phyloP scores from a whole-genome alignment of 2,888 invertebrate genomes.

The Phalangium opilio region DNA sequence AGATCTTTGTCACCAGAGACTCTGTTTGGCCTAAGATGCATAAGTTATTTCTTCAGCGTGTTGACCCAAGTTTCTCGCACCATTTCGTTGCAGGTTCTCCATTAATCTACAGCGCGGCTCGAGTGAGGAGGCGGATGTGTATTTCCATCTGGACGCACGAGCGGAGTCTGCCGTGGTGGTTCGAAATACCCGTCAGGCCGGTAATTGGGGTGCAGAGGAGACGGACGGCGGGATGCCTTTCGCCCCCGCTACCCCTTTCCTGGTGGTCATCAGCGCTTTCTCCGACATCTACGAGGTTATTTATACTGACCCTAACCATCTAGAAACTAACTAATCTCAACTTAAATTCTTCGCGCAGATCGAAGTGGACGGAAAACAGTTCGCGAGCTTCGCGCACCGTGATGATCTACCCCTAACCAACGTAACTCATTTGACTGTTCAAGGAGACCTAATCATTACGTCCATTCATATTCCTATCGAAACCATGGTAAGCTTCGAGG shows the following conservation, averaged over 20 bases:
- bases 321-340: background rate
- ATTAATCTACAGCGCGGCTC: slow-evolving; percentile 16
- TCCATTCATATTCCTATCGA: slow-evolving; percentile 18
- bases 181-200: slow-evolving; percentile 9
- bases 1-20: no score
- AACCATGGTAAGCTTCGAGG: slow-evolving; percentile 13
- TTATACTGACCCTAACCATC: no score
- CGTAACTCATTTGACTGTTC: slow-evolving; percentile 54
- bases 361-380: slow-evolving; percentile 50
- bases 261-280: slow-evolving; percentile 16
- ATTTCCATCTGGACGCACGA: slow-evolving; percentile 14
- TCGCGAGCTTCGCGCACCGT: slow-evolving; percentile 55
- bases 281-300: slow-evolving; percentile 14
- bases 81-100: slow-evolving; percentile 10
- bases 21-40: no score
- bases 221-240: slow-evolving; percentile 12
- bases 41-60: no score
- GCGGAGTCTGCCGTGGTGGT: slow-evolving; percentile 14
- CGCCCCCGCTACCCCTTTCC: slow-evolving; percentile 9
- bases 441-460: slow-evolving; percentile 52
- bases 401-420: slow-evolving; percentile 46
- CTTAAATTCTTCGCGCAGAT: slow-evolving; percentile 32
- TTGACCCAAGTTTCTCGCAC: no score
- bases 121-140: slow-evolving; percentile 15
- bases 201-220: slow-evolving; percentile 15